A percentile compares a stretch with the other conserved stretches of the same genome.
phyloP scores from a whole-genome alignment of 2,888 invertebrate species.

The Ctena decussata region DNA sequence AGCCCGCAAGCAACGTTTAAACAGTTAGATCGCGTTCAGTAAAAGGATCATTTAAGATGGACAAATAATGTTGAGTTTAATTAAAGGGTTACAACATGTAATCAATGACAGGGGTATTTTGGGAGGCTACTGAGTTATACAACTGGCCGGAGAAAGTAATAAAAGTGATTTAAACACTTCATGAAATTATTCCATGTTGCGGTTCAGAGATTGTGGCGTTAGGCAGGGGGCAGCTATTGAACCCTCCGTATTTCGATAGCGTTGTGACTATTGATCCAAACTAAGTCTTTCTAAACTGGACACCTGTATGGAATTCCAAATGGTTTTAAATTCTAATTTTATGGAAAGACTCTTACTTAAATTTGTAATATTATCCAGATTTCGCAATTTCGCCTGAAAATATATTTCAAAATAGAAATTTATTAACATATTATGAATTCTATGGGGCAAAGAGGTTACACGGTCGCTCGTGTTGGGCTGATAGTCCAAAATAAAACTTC shows the following conservation, averaged over 20 bases:
- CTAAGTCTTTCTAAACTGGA: neutral
- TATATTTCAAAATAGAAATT: neutral
- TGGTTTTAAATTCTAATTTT: conserved; percentile 12
- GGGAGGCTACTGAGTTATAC: conserved; percentile 58
- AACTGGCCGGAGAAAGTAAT: conserved; percentile 58
- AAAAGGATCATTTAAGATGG: conserved; percentile 19
- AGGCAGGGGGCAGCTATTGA: conserved; percentile 45
- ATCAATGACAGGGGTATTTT: conserved; percentile 47
- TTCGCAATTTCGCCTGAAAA: neutral
- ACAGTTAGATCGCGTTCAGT: conserved; percentile 30
- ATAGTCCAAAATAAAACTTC: neutral
- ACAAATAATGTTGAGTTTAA: conserved; percentile 54
- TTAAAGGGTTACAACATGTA: conserved; percentile 51
- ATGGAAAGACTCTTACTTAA: neutral
- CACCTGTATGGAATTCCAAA: conserved; percentile 4
- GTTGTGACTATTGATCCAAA: conserved; percentile 18
- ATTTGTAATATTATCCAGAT: neutral
- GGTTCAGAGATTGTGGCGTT: conserved; percentile 25
- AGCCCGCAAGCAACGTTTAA: conserved; percentile 15
- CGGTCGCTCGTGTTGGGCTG: neutral
- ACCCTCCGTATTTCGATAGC: conserved; percentile 52
- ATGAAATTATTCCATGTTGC: conserved; percentile 49
- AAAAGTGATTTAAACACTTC: conserved; percentile 64
- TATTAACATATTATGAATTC: conserved; percentile 5
- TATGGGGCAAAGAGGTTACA: neutral